Evolutionary conservation across 2,113 vertebrate genomes (phyloP).

Genomic region (Hippocampus mohnikei): DNA sequence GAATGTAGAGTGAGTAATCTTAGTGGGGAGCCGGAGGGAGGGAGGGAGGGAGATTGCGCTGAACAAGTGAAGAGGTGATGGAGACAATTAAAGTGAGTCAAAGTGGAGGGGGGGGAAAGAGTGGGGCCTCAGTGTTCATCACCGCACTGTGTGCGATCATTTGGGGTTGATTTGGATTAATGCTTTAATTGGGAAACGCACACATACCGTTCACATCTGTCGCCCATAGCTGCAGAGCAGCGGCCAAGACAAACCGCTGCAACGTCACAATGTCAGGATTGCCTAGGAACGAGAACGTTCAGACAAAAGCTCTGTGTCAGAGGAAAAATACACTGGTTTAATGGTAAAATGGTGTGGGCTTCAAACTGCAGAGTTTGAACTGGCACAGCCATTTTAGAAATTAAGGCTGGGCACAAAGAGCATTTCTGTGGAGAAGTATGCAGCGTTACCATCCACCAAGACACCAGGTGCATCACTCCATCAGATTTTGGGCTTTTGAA

Average conservation of each 20-base stretch:
- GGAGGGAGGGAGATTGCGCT: constrained; percentile 43
- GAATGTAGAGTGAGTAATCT: constrained; percentile 71
- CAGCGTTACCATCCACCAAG: neutral
- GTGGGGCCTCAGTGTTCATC: constrained; percentile 56
- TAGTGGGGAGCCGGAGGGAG: constrained; percentile 11
- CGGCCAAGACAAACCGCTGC: constrained; percentile 72
- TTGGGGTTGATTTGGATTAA: constrained; percentile 78
- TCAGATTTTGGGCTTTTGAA: too few species aligned
- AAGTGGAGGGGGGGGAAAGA: constrained; percentile 52
- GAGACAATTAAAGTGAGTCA: constrained; percentile 68
- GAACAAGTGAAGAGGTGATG: constrained; percentile 67
- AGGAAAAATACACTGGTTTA: constrained; percentile 36
- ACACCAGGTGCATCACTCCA: neutral
- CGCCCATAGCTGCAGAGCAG: constrained; percentile 59
- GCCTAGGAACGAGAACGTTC: constrained; percentile 54
- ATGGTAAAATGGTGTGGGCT: constrained; percentile 35
- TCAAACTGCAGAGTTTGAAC: constrained; percentile 30
- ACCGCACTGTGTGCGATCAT: constrained; percentile 60
- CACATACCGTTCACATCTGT: constrained; percentile 74
- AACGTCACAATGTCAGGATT: constrained; percentile 63
- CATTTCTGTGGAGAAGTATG: constrained; percentile 28
- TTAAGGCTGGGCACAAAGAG: constrained; percentile 20
- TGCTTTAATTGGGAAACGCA: constrained; percentile 77
- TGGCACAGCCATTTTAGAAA: constrained; percentile 45
- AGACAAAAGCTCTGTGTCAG: constrained; percentile 40